Evolutionary conservation across 2,888 invertebrate genomes (phyloP), one percentile per base, ranked within the genome.

Genomic region (Aleiodes leptofemur): DNA sequence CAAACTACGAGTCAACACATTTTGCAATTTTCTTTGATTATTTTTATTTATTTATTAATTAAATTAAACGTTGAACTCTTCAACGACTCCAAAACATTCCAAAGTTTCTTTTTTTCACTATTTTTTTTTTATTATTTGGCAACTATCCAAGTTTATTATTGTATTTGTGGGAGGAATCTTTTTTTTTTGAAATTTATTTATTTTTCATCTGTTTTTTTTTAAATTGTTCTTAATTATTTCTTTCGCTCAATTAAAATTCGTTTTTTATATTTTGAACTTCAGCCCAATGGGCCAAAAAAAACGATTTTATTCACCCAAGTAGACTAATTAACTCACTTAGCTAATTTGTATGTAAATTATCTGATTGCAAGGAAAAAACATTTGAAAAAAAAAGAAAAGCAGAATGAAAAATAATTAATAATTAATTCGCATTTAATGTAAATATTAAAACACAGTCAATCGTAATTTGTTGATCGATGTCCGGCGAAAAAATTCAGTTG

Each of bases 11-110:
- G 71, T 78, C 73, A 81, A 81, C 0, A 38, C 8, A 16, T 68
- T 80, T 80, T 83, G 80, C 82, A 81, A 83, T 82, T 81, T 79
- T 83, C 80, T 80, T 72, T 78, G 73, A 79, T 64, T 48, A 11
- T 16, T 43, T 55, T 57, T 34, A 4, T 66, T 14, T 71, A 51
- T 66, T 61, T 57, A 38, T 55, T 51, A 55, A 7, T 64, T 64
- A 48, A 48, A 16, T 48, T 43, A 43, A 43, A 23, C 16, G n/a
- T 6, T 64, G 48, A 14, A 29, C 5, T 77, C 80, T 78, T 80
- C 76, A 64, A 50, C 53, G 23, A 73, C 38, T 69, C 43, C 68
- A 23, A 50, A 68, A 78, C 76, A 80, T 80, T 80, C 77, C 79
- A 79, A 57, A 71, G 57, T 34, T n/a, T 61, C 53, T n/a, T 14